Base-by-base conservation (phyloP, 2,113 vertebrate genomes). In the Rhinoderma darwinii region DNA sequence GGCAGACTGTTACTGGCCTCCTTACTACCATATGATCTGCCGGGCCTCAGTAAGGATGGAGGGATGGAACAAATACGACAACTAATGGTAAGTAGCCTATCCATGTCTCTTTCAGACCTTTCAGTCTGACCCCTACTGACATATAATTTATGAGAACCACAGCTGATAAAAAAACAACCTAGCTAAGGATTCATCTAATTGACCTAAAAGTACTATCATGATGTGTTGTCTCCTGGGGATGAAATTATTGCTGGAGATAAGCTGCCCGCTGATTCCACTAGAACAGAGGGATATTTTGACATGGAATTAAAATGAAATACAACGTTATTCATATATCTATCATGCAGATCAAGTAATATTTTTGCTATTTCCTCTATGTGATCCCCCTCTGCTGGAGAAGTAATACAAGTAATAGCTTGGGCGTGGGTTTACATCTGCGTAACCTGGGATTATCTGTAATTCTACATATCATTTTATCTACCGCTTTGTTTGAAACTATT, bases 131-230 rank as follows among this genome's bases (percentile, higher is more conserved):
- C 68, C 47, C 54, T 51, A 43, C 63, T 82, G 85, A 74, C 77
- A 73, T 54, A 39, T 73, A 41, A 74, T 87, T 81, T 82, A 87
- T 82, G 30, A 35, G 63, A 61, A 72, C 44, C 25, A 73, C 35
- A 72, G 84, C 50, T 73, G 27, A 59, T 82, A 59, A 59, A 56
- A 79, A 78, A 73, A n/a, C n/a, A 14, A 54, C 70, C 47, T 81
- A 18, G 66, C 66, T 43, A 73, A 82, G 78, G 77, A 68, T 87
- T 87, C 44, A 73, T 44, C 66, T 81, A 72, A 87, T 82, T 82
- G 47, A 74, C 63, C 61, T 50, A 80, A 86, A 78, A 18, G 63
- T 75, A 51, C 56, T 51, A 59, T 43, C 77, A 73, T 22, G 43
- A 81, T 86, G 61, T 54, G 44, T 80, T 54, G 63, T 73, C 84